These are phyloP conservation scores for Pandemis heparana DNA, from an alignment of 2,888 invertebrate genomes.

Conservation along the genomic window DNA sequence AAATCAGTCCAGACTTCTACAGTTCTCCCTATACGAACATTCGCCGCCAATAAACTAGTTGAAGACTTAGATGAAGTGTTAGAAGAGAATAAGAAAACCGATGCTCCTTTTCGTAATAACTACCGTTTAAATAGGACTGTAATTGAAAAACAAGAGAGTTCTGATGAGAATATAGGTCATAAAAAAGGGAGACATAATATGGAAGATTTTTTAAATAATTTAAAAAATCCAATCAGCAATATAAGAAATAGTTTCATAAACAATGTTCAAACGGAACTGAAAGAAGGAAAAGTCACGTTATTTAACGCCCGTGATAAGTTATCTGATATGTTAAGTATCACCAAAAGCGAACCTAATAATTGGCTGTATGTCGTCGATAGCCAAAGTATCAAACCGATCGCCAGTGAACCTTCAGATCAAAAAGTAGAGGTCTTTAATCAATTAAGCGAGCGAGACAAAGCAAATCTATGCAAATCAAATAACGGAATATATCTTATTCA, in stretches of 20 bases:
- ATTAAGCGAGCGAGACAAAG: slow-evolving; percentile 1
- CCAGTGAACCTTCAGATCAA: neutral
- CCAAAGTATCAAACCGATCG: neutral
- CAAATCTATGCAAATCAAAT: slow-evolving; percentile 4
- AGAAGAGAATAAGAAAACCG: slow-evolving; percentile 5
- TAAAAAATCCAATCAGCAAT: neutral
- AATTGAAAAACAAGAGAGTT: neutral
- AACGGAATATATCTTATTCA: neutral
- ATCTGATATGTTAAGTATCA: neutral
- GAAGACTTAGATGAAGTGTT: neutral
- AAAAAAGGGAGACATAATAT: neutral
- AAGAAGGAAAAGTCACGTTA: neutral
- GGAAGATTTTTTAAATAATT: neutral
- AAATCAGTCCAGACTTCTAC: neutral
- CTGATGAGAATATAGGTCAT: neutral
- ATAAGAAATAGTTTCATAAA: neutral
- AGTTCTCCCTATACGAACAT: neutral
- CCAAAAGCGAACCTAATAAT: neutral
- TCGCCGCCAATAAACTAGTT: slow-evolving; percentile 5
- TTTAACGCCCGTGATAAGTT: neutral
- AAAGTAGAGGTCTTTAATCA: neutral
- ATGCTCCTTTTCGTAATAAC: neutral
- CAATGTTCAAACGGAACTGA: neutral
- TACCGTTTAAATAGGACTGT: slow-evolving; percentile 18
- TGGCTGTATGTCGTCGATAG: neutral